Percentiles rank a stretch among this genome's conserved stretches.
phyloP scores from a whole-genome alignment of 53 echinoderm and acorn worm species.

The Echinarachnius parma region DNA sequence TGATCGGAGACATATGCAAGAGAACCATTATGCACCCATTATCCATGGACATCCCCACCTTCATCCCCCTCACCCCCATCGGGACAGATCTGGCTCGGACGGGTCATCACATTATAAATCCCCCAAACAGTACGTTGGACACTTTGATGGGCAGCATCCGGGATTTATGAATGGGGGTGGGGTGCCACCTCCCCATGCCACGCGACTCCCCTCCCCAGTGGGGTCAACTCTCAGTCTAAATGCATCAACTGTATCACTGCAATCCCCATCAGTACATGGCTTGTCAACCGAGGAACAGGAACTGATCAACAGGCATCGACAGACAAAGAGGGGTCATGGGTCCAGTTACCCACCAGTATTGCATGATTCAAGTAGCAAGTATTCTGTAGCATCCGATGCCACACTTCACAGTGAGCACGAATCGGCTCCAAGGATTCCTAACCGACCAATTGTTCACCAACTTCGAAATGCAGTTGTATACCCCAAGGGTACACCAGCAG shows the following conservation, averaged over 20 bases:
- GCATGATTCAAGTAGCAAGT: conserved; percentile 3
- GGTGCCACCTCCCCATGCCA: conserved; percentile 1
- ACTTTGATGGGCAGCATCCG: conserved; percentile 1
- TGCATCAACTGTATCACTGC: conserved; percentile 36
- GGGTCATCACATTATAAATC: conserved; percentile 24
- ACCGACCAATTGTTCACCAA: conserved; percentile 21
- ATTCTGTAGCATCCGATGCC: conserved; percentile 12
- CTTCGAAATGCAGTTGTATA: conserved; percentile 9
- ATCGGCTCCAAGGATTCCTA: neutral
- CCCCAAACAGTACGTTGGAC: conserved; percentile 3
- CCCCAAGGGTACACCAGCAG: conserved; percentile 25
- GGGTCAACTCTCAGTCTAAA: conserved; percentile 9
- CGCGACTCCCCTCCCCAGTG: conserved; percentile 26
- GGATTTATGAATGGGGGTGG: conserved; percentile 14
- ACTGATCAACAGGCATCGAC: conserved; percentile 15
- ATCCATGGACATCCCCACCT: conserved; percentile 4
- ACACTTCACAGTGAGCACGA: conserved; percentile 30
- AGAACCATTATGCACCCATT: too few relatives aligned
- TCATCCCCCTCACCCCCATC: neutral
- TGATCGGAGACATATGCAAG: conserved; percentile 5
- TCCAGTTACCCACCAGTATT: neutral
- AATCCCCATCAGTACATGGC: conserved; percentile 32
- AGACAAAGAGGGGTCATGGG: conserved; percentile 16
- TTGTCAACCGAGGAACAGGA: conserved; percentile 31
- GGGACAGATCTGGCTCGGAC: neutral